Conservation (phyloP, 2,113 vertebrate species). For the Nerophis lumbriciformis region DNA sequence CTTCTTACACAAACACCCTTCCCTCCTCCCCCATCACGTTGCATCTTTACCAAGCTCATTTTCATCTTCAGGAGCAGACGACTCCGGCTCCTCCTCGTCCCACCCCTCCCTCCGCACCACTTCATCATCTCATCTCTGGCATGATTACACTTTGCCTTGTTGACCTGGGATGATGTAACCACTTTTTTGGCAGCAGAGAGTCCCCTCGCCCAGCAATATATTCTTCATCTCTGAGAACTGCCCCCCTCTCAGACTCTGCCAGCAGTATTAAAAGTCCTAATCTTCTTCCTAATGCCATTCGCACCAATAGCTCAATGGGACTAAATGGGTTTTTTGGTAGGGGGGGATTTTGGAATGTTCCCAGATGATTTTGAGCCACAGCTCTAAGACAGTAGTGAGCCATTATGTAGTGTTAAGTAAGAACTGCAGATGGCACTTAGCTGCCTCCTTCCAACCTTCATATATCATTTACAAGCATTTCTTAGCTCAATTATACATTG, state of each 20-base stretch:
- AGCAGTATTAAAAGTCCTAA: conserved; percentile 41
- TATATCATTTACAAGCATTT: background rate
- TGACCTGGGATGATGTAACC: conserved; percentile 66
- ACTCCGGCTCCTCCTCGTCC: conserved; percentile 39
- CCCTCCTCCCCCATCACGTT: background rate
- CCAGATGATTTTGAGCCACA: conserved; percentile 30
- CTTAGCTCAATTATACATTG: too few species aligned
- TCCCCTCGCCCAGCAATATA: conserved; percentile 38
- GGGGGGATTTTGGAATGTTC: conserved; percentile 29
- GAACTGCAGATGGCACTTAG: conserved; percentile 5
- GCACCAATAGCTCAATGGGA: conserved; percentile 15
- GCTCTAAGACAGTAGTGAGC: conserved; percentile 10
- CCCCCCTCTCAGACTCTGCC: conserved; percentile 24
- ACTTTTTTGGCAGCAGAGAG: conserved; percentile 52
- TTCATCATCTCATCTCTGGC: conserved; percentile 51
- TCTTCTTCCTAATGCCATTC: conserved; percentile 45
- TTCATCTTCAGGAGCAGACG: conserved; percentile 56
- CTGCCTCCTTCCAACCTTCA: background rate
- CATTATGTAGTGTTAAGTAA: conserved; percentile 12
- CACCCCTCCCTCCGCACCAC: conserved; percentile 33
- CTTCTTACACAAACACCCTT: background rate
- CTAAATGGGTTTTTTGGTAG: conserved; percentile 26
- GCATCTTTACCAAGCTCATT: conserved; percentile 16
- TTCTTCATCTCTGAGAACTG: conserved; percentile 38
- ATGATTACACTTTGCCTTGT: conserved; percentile 59